These are phyloP conservation scores for Choristoneura rosaceana DNA, from an alignment of 2,888 invertebrate species.

Conservation along the genomic window DNA sequence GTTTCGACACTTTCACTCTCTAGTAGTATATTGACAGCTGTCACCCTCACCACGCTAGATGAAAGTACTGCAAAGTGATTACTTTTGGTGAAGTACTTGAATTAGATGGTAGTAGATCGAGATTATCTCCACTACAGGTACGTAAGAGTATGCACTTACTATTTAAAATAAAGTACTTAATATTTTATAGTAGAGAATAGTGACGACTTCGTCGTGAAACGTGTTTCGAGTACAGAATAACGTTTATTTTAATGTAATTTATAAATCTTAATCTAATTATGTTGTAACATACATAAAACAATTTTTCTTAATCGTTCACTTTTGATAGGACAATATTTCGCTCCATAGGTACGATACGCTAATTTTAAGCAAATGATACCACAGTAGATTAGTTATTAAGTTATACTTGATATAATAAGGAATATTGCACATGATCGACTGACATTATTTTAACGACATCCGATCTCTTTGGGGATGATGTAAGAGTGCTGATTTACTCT, in stretches of 20 bases:
- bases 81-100: no score
- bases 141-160: background rate
- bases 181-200: slow-evolving; percentile 13
- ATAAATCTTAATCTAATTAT: background rate
- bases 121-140: no score
- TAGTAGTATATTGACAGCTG: no score
- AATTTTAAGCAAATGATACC: background rate
- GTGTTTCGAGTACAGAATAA: slow-evolving; percentile 2
- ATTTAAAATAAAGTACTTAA: background rate
- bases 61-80: no score
- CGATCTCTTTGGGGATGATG: slow-evolving; percentile 50
- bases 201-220: slow-evolving; percentile 24
- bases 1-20: no score
- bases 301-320: background rate
- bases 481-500: slow-evolving; percentile 59
- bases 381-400: background rate
- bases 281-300: background rate
- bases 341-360: background rate
- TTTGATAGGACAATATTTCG: background rate
- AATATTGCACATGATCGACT: slow-evolving; percentile 35
- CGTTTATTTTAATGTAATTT: background rate
- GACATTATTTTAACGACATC: slow-evolving; percentile 54
- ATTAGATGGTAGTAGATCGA: no score
- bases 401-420: slow-evolving; percentile 15
- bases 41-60: no score